These are phyloP conservation scores for Acyrthosiphon pisum DNA, from an alignment of 1,140 invertebrate species.

Conservation along the genomic window DNA sequence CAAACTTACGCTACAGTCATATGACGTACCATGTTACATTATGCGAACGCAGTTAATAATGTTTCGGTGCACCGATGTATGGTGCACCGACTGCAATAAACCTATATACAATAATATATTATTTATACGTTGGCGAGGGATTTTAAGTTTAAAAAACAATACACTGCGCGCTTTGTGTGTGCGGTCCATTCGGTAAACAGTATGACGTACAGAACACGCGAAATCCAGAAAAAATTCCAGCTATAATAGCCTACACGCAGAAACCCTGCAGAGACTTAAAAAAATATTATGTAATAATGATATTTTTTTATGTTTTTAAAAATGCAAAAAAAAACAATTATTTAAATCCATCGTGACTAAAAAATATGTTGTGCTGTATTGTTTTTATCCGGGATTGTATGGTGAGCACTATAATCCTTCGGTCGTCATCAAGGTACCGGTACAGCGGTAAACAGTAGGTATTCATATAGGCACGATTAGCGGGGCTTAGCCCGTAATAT, in stretches of 20 bases:
- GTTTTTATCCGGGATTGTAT: too few species aligned
- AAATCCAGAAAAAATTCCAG: not conserved
- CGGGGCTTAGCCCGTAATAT: too few species aligned
- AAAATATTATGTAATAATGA: not conserved
- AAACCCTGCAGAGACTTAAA: not conserved
- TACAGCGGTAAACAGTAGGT: not conserved
- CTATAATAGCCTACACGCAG: not conserved
- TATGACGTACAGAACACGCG: not conserved
- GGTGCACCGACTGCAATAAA: not conserved
- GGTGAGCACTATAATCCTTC: not conserved
- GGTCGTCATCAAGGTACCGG: not conserved
- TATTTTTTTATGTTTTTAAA: not conserved
- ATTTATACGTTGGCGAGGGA: not conserved
- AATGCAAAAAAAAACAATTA: not conserved
- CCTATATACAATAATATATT: not conserved
- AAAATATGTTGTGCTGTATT: not conserved
- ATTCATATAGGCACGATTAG: too few species aligned
- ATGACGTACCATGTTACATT: not conserved
- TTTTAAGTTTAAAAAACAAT: not conserved
- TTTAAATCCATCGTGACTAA: not conserved
- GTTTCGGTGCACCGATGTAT: not conserved
- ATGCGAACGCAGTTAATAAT: conserved; percentile 3
- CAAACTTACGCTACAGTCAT: not conserved
- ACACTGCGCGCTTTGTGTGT: not conserved
- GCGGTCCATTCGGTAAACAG: not conserved